Conservation (phyloP, 2,797 vertebrate genomes). For the Cetoscarus ocellatus region DNA sequence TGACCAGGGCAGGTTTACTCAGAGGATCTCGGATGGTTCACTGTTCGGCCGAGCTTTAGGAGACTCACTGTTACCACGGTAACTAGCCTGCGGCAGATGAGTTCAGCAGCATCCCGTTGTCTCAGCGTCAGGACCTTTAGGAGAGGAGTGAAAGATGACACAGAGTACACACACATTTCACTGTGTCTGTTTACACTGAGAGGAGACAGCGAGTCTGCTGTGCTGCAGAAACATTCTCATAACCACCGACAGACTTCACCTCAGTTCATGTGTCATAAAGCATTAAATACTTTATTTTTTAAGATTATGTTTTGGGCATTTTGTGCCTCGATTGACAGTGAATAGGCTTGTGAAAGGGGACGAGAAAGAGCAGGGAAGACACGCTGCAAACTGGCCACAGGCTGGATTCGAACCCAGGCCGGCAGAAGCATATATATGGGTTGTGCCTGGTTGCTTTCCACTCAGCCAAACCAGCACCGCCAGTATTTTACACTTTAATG, state of each 20-base stretch:
- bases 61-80: conserved; percentile 88
- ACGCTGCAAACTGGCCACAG: no score
- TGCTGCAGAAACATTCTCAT: not conserved
- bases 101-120: conserved; percentile 74
- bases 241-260: conserved; percentile 9
- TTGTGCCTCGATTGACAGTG: no score
- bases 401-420: no score
- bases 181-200: conserved; percentile 25
- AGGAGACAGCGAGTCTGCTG: not conserved
- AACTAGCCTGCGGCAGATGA: conserved; percentile 81
- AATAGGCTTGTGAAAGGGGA: no score
- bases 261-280: no score
- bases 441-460: no score
- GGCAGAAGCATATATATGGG: no score
- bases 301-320: no score
- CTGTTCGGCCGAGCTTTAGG: conserved; percentile 79
- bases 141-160: conserved; percentile 83
- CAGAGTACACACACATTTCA: conserved; percentile 52
- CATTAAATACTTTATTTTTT: no score
- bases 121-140: conserved; percentile 81
- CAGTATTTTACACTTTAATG: no score
- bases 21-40: conserved; percentile 67
- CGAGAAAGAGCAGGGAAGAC: no score
- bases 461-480: no score
- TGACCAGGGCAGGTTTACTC: conserved; percentile 79